These are phyloP conservation scores for Lydus trimaculatus DNA, from an alignment of 2,888 invertebrate species.

Conservation along the genomic window DNA sequence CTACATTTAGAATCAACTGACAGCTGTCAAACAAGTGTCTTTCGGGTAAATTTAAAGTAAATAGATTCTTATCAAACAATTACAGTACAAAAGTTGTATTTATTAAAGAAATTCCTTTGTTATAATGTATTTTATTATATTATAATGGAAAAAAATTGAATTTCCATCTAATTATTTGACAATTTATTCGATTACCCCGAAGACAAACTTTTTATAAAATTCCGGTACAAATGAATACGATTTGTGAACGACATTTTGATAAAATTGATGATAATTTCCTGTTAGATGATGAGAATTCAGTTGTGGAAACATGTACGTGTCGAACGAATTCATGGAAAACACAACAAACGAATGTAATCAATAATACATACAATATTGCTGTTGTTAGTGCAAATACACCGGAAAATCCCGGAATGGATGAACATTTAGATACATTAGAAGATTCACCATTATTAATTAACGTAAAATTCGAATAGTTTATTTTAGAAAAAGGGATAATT, in stretches of 20 bases:
- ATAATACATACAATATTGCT: background rate
- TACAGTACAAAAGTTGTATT: background rate
- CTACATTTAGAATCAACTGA: too few species aligned
- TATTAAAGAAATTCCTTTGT: background rate
- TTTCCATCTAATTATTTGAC: too few species aligned
- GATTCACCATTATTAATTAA: conserved; percentile 57
- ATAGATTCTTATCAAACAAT: too few species aligned
- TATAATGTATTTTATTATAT: background rate
- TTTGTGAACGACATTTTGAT: conserved; percentile 43
- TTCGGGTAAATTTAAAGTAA: too few species aligned
- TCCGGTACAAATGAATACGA: conserved; percentile 12
- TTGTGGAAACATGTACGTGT: conserved; percentile 29
- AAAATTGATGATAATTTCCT: conserved; percentile 53
- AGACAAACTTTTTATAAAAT: background rate
- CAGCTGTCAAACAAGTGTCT: too few species aligned
- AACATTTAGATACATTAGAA: conserved; percentile 48
- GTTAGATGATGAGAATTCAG: conserved; percentile 55
- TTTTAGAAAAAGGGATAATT: background rate
- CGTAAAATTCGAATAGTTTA: conserved; percentile 38
- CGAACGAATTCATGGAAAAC: background rate
- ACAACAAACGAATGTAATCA: background rate
- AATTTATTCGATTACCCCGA: too few species aligned
- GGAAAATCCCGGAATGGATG: conserved; percentile 39
- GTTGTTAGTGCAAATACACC: background rate
- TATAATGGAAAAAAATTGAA: too few species aligned